phyloP scores from a whole-genome alignment of 2,113 vertebrate genomes.

The Scalopus aquaticus region DNA sequence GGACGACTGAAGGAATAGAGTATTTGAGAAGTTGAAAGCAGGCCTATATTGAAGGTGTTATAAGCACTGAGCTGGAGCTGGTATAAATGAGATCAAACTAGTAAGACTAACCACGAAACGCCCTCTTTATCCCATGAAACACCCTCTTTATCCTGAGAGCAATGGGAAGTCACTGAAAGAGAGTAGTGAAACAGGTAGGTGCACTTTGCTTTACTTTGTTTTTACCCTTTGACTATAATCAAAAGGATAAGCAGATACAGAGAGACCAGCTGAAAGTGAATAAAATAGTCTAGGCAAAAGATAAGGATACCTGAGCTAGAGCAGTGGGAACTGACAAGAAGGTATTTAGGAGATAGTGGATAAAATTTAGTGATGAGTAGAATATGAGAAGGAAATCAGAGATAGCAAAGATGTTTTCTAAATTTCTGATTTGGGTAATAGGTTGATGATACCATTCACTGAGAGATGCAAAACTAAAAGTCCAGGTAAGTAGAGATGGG shows the following conservation, averaged over 20 bases:
- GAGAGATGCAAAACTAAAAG: slow-evolving; percentile 28
- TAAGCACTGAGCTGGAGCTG: background rate
- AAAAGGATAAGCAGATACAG: background rate
- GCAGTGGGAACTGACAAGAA: background rate
- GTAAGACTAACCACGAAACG: background rate
- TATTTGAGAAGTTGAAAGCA: background rate
- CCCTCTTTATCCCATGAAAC: background rate
- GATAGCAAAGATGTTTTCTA: background rate
- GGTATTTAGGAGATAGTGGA: background rate
- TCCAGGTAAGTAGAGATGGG: background rate
- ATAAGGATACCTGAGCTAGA: background rate
- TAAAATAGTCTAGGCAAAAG: background rate
- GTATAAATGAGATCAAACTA: background rate
- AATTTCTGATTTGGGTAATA: background rate
- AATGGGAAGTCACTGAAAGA: background rate
- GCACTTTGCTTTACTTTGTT: background rate
- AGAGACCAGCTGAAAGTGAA: background rate
- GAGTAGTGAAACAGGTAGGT: background rate
- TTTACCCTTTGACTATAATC: background rate
- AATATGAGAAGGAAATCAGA: background rate
- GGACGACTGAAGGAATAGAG: background rate
- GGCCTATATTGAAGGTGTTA: background rate
- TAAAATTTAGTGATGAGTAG: background rate
- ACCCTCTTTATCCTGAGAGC: background rate
- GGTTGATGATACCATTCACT: background rate